Percentiles rank a stretch among this genome's conserved stretches.
These are phyloP conservation scores for Amyelois transitella DNA, from an alignment of 1,140 invertebrate genomes.

Conservation along the genomic window DNA sequence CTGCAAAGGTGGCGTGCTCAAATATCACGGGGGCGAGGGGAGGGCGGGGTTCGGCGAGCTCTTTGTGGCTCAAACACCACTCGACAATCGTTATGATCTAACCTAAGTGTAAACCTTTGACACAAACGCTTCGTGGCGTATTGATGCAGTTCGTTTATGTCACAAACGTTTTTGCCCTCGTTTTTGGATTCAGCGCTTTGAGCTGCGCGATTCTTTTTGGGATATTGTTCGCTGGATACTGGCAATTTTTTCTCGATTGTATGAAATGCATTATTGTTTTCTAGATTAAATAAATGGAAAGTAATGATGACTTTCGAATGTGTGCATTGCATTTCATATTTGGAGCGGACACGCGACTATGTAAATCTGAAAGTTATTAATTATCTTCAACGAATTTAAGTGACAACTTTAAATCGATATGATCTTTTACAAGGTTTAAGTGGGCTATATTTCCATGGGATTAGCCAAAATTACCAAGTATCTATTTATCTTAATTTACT, in stretches of 20 bases:
- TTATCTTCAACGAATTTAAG: no score
- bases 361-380: no score
- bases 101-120: slow-evolving; percentile 40
- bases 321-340: no score
- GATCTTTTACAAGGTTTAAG: no score
- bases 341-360: no score
- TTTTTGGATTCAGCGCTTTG: neutral
- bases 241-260: neutral
- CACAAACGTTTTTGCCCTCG: neutral
- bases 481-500: no score
- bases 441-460: no score
- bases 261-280: neutral
- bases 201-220: neutral
- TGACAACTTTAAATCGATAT: no score
- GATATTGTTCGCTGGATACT: neutral
- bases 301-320: neutral
- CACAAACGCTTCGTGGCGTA: slow-evolving; percentile 31
- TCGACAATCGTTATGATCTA: slow-evolving; percentile 47
- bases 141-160: slow-evolving; percentile 15
- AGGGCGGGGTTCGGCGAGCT: slow-evolving; percentile 21
- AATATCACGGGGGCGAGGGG: slow-evolving; percentile 8
- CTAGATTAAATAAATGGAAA: neutral
- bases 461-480: no score
- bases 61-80: slow-evolving; percentile 28
- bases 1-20: neutral